These are phyloP conservation scores for Crocallis elinguaria DNA, from an alignment of 2,888 invertebrate genomes.

Conservation along the genomic window DNA sequence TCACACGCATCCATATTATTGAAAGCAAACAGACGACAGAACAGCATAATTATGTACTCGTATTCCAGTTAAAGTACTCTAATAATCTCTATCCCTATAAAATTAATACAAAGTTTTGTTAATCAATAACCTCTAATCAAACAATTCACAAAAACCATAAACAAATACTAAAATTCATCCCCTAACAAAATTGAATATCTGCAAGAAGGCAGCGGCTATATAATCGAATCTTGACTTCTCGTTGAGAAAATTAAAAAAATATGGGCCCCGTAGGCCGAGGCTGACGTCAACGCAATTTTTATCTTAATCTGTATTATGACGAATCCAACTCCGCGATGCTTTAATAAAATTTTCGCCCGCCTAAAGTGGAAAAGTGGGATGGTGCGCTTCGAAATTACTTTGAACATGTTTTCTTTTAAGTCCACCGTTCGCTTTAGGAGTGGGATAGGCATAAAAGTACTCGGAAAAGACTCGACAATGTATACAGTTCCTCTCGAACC, in stretches of 20 bases:
- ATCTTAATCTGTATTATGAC: constrained; percentile 78
- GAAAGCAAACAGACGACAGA: too few species aligned
- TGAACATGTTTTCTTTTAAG: constrained; percentile 34
- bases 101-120: background rate
- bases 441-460: background rate
- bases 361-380: constrained; percentile 42
- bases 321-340: constrained; percentile 57
- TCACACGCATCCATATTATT: too few species aligned
- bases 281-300: constrained; percentile 79
- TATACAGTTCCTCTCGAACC: background rate
- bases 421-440: constrained; percentile 2
- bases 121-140: constrained; percentile 1
- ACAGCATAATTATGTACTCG: too few species aligned
- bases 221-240: constrained; percentile 76
- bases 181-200: constrained; percentile 70
- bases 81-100: background rate
- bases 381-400: constrained; percentile 52
- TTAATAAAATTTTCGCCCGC: constrained; percentile 65
- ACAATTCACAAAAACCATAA: constrained; percentile 37
- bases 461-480: too few species aligned
- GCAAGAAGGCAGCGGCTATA: constrained; percentile 48
- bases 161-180: constrained; percentile 47
- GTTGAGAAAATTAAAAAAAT: constrained; percentile 83
- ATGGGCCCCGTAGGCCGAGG: constrained; percentile 61
- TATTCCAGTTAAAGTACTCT: background rate